phyloP scores from a whole-genome alignment of 2,888 invertebrate species.

The Oxytorus armatus region DNA sequence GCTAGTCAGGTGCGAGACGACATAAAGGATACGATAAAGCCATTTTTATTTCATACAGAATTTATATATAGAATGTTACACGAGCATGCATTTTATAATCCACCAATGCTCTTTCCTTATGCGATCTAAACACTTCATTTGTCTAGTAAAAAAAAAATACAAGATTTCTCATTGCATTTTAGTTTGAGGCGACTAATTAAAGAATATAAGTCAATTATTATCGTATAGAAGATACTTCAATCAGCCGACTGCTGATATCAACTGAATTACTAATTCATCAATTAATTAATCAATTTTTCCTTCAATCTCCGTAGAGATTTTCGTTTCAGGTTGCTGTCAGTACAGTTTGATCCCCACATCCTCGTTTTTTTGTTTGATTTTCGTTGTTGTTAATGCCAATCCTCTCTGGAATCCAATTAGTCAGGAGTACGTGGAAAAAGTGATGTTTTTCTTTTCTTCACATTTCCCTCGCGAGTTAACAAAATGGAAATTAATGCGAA shows the following conservation, averaged over 20 bases:
- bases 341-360: conserved; percentile 1
- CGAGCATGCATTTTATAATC: background rate
- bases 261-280: conserved; percentile 25
- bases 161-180: too few relatives aligned
- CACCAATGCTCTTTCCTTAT: background rate
- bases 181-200: too few relatives aligned
- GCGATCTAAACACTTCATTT: background rate
- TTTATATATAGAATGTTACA: conserved; percentile 9
- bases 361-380: conserved; percentile 1
- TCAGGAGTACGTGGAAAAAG: conserved; percentile 5
- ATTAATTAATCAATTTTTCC: conserved; percentile 39
- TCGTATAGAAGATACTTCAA: conserved; percentile 2
- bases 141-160: background rate
- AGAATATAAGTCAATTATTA: background rate
- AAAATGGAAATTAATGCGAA: conserved; percentile 40
- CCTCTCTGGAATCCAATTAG: conserved; percentile 38
- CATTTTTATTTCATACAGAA: conserved; percentile 26
- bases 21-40: too few relatives aligned
- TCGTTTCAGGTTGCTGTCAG: background rate
- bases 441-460: background rate
- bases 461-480: background rate
- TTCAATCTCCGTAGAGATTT: background rate
- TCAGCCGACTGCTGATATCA: conserved; percentile 16
- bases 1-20: conserved; percentile 26
- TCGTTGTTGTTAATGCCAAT: background rate